Conservation (phyloP, 2,888 invertebrate genomes). For the Caenorhabditis zanzibari region DNA sequence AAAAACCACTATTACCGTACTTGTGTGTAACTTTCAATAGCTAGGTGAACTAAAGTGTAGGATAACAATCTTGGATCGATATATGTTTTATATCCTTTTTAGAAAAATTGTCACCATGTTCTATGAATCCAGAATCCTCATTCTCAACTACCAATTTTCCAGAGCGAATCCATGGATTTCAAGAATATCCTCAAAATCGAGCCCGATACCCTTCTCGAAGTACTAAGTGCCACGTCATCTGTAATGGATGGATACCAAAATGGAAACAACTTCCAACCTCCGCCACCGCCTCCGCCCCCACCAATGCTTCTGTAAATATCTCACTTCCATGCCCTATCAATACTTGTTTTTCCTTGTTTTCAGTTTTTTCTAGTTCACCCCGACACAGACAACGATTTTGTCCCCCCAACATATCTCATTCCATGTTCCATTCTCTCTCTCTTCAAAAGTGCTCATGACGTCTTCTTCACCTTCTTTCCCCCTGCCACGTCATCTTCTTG, state of each 20-base stretch:
- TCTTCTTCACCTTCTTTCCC: constrained; percentile 27
- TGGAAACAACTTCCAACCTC: constrained; percentile 37
- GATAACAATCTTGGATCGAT: neutral
- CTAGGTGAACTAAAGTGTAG: constrained; percentile 1
- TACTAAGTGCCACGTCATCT: constrained; percentile 13
- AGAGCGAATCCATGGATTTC: constrained; percentile 61
- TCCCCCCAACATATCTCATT: constrained; percentile 52
- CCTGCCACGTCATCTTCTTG: constrained; percentile 30
- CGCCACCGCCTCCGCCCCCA: constrained; percentile 43
- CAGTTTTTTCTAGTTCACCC: neutral
- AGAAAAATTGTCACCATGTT: no score
- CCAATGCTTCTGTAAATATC: constrained; percentile 43
- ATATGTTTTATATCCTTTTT: no score
- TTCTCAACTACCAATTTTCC: constrained; percentile 6
- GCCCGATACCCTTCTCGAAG: constrained; percentile 23
- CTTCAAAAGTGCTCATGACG: constrained; percentile 41
- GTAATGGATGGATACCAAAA: constrained; percentile 26
- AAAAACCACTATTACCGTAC: constrained; percentile 10
- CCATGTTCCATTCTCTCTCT: constrained; percentile 25
- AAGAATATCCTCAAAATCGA: constrained; percentile 44
- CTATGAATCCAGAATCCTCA: neutral
- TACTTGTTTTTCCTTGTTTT: constrained; percentile 17
- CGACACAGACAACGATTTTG: constrained; percentile 19
- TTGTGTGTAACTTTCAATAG: neutral
- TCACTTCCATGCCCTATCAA: neutral